Conservation (phyloP, 2,113 vertebrate genomes). For the Pogona vitticeps region DNA sequence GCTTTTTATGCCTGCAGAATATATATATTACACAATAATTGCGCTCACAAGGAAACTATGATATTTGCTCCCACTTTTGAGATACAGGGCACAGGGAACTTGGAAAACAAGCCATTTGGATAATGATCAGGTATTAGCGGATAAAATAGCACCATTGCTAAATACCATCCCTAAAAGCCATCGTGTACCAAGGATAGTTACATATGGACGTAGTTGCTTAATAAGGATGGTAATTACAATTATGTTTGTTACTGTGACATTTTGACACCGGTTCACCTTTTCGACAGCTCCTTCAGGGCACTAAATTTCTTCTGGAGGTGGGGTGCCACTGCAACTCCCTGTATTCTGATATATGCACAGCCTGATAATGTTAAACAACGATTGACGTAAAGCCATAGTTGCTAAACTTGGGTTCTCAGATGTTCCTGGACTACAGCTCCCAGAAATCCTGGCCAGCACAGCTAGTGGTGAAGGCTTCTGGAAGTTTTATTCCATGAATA, state of each 20-base stretch:
- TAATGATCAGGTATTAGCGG: constrained; percentile 34
- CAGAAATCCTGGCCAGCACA: too few species aligned
- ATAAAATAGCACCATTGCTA: constrained; percentile 37
- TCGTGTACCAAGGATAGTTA: constrained; percentile 26
- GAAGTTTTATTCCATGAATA: too few species aligned
- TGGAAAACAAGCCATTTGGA: constrained; percentile 29
- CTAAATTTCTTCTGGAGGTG: constrained; percentile 2
- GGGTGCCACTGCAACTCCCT: constrained; percentile 7
- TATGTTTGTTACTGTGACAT: constrained; percentile 54
- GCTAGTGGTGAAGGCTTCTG: too few species aligned
- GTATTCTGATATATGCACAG: constrained; percentile 37
- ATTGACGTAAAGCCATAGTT: constrained; percentile 29
- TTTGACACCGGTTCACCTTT: constrained; percentile 45
- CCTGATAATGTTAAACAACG: constrained; percentile 42
- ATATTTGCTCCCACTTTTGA: constrained; percentile 51
- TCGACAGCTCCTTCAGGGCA: constrained; percentile 34
- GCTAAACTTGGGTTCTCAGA: too few species aligned
- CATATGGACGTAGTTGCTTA: constrained; percentile 42
- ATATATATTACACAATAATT: constrained; percentile 40
- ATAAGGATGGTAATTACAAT: constrained; percentile 54
- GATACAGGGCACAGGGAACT: constrained; percentile 34
- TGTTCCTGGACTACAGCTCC: too few species aligned
- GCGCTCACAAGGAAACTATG: constrained; percentile 38
- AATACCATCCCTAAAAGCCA: constrained; percentile 33
- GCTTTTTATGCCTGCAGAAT: constrained; percentile 31